Evolutionary conservation across 2,113 vertebrate species (phyloP), one percentile per base, ranked within the genome.

Genomic region (Mustelus asterias): DNA sequence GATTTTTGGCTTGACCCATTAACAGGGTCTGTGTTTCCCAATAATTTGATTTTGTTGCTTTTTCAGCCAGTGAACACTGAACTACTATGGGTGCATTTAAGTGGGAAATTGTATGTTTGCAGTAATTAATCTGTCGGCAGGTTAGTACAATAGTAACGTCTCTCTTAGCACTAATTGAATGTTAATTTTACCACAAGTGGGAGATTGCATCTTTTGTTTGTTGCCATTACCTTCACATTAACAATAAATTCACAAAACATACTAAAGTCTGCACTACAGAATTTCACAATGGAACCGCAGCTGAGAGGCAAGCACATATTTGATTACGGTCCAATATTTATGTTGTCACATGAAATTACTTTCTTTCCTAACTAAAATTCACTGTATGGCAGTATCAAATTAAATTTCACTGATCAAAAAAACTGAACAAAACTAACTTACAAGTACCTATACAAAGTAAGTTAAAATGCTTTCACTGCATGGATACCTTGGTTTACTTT

Each of bases 1-100:
- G 90, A 65, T 37, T 94, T 67, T 69, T 67, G 37, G 72, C 63
- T 94, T 94, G n/a, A 69, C 37, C 65, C 37, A 70, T 94, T 94
- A 94, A 24, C 67, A 20, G 22, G 10, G 48, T 54, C 65, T 41
- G 4, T 69, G 33, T 37, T 94, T 65, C 14, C 54, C 5, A 44
- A 44, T 69, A 94, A 94, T 44, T 44, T 8, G 18, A 0, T 60
- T 94, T 69, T 10, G 37, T 26, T 94, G 37, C 8, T 94, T 0
- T 67, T 37, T 94, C 37, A 24, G 65, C 9, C 54, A 90, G 29
- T 44, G 10, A 94, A 16, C 70, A n/a, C 24, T 94, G 33, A 60
- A 58, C 11, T 33, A 90, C 60, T 90, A 58, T 60, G 29, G 37
- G 37, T 44, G 9, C 2, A 14, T 70, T 94, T 69, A 69, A 70